Conservation (phyloP, 2,113 vertebrate genomes). For the Mus musculus region GRCm39 chrY:17401001-17401500, state of each 20-base stretch:
- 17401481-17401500: background rate
- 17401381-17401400: accelerated
- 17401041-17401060: background rate
- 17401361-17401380: background rate
- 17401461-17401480: background rate
- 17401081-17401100: background rate
- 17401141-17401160: slow-evolving; percentile 14
- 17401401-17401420: background rate
- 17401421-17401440: accelerated
- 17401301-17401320: slow-evolving; percentile 41
- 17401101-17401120: background rate
- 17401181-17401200: slow-evolving; percentile 43
- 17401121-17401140: background rate
- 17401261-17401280: slow-evolving; percentile 57
- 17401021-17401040: slow-evolving; percentile 50
- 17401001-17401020: slow-evolving; percentile 6
- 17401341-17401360: slow-evolving; percentile 43
- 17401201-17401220: slow-evolving; percentile 38
- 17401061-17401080: slow-evolving; percentile 50
- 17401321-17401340: background rate
- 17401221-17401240: background rate
- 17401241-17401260: background rate
- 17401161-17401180: background rate
- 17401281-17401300: background rate
- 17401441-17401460: background rate